Evolutionary conservation across 2,113 vertebrate species (phyloP).

Genomic region (Mola mola): DNA sequence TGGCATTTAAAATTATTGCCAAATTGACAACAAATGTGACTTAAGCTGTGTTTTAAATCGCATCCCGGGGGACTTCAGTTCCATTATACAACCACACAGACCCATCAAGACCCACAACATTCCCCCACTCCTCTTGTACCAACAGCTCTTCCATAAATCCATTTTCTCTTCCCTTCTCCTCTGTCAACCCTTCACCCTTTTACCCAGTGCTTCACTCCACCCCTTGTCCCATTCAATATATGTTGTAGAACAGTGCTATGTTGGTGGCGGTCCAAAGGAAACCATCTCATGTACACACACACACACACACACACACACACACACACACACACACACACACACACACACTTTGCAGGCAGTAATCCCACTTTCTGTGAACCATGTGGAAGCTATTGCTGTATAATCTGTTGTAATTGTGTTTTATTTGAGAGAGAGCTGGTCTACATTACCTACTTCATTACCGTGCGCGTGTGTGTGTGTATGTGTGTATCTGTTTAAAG

Average conservation of each 20-base stretch:
- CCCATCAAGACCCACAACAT: neutral
- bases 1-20: too few species aligned
- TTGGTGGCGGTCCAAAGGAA: constrained; percentile 54
- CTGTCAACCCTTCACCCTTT: constrained; percentile 33
- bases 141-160: constrained; percentile 9
- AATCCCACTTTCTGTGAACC: constrained; percentile 71
- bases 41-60: constrained; percentile 23
- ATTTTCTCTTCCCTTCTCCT: constrained; percentile 19
- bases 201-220: constrained; percentile 32
- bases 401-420: constrained; percentile 77
- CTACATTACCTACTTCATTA: constrained; percentile 70
- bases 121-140: constrained; percentile 1
- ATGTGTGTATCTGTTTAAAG: constrained; percentile 14
- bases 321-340: constrained; percentile 11
- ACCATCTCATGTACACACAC: constrained; percentile 33
- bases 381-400: constrained; percentile 76
- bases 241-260: constrained; percentile 20
- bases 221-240: constrained; percentile 52
- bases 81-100: constrained; percentile 4
- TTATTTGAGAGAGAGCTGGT: constrained; percentile 68
- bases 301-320: constrained; percentile 29
- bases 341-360: constrained; percentile 53
- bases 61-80: constrained; percentile 4
- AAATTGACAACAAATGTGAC: constrained; percentile 18
- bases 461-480: constrained; percentile 1